Percentiles rank a stretch among this genome's conserved stretches.
These are phyloP conservation scores for Sebastes hopkinsi DNA, from an alignment of 2,797 vertebrate species.

Conservation along the genomic window DNA sequence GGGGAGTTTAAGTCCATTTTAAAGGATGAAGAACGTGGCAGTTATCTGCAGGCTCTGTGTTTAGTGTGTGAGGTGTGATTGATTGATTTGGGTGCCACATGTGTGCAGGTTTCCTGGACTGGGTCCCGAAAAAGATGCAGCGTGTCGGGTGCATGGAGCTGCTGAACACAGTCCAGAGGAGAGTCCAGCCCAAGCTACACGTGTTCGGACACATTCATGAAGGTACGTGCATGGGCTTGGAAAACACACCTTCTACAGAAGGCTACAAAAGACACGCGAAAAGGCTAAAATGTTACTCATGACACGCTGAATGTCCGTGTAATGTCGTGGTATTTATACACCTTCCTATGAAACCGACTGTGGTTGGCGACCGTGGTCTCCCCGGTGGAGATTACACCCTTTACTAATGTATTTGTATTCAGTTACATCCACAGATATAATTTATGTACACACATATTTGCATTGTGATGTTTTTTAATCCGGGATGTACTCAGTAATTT, in stretches of 20 bases:
- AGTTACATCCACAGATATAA: background rate
- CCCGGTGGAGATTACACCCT: background rate
- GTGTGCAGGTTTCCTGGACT: conserved; percentile 92
- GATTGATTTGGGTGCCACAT: background rate
- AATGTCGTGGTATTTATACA: no score
- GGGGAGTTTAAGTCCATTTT: no score
- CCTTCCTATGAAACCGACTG: no score
- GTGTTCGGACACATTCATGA: conserved; percentile 98
- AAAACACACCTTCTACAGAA: background rate
- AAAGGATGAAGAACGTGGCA: no score
- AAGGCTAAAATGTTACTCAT: no score
- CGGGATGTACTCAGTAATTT: background rate
- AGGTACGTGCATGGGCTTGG: conserved; percentile 77
- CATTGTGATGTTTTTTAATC: background rate
- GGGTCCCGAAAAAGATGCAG: conserved; percentile 98
- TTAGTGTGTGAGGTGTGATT: background rate
- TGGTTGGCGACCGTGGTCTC: no score
- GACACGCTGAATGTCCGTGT: no score
- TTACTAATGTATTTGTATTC: background rate
- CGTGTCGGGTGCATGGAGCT: conserved; percentile 96
- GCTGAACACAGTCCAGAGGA: conserved; percentile 94
- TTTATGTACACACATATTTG: background rate
- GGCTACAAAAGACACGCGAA: no score
- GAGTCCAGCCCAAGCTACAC: conserved; percentile 93
- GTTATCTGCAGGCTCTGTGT: background rate